Percentiles rank a stretch among this genome's conserved stretches.
phyloP scores from a whole-genome alignment of 2,888 invertebrate genomes.

The Dasysyrphus tricinctus region DNA sequence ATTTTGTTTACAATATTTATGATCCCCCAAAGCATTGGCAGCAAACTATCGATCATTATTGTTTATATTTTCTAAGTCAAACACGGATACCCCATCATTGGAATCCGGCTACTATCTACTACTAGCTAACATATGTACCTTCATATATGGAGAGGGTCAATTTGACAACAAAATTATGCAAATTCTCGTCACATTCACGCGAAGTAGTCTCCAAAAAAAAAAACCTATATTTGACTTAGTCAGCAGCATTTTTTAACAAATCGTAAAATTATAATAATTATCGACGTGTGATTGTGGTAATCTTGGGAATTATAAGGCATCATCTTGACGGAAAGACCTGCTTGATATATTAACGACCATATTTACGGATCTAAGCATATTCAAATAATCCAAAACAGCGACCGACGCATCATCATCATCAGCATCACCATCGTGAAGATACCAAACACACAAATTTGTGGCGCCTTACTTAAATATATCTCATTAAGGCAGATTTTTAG shows the following conservation, averaged over 20 bases:
- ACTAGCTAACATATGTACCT: no score
- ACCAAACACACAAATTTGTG: constrained; percentile 2
- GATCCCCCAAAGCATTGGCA: constrained; percentile 25
- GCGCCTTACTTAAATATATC: constrained; percentile 26
- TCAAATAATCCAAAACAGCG: constrained; percentile 15
- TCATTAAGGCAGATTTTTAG: constrained; percentile 51
- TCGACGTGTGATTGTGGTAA: constrained; percentile 42
- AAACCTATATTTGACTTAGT: constrained; percentile 7
- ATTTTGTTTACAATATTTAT: constrained; percentile 12
- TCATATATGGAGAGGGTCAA: background rate
- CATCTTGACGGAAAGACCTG: constrained; percentile 46
- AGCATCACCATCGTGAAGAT: background rate
- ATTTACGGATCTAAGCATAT: constrained; percentile 50
- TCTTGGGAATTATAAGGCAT: constrained; percentile 44
- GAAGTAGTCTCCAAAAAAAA: background rate
- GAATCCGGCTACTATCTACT: constrained; percentile 31
- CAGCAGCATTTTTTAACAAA: constrained; percentile 39
- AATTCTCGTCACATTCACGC: constrained; percentile 30
- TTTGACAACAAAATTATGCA: constrained; percentile 59
- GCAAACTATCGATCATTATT: constrained; percentile 46
- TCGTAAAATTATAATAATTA: constrained; percentile 48
- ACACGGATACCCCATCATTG: constrained; percentile 32
- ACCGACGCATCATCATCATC: constrained; percentile 13
- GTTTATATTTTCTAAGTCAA: constrained; percentile 34
- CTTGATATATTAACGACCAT: constrained; percentile 44